These are phyloP conservation scores for Dinomys branickii DNA, from an alignment of 2,113 vertebrate genomes.

Conservation along the genomic window DNA sequence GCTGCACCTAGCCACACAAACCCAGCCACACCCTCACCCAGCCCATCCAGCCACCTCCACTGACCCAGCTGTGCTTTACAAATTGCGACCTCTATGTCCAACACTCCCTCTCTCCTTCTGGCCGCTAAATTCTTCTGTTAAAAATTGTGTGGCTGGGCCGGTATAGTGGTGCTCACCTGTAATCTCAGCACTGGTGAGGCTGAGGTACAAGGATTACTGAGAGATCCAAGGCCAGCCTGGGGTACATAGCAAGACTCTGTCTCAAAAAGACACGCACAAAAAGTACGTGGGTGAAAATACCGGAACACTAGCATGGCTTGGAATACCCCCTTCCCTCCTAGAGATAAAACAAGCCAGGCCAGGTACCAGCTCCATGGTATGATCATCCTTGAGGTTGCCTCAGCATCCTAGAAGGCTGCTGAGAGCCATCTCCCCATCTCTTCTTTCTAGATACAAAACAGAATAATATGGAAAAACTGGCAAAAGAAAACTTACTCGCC, in stretches of 20 bases:
- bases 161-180: neutral
- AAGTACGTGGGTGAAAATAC: neutral
- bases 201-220: neutral
- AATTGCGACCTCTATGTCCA: neutral
- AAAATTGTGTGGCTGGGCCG: neutral
- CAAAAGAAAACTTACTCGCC: neutral
- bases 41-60: neutral
- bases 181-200: neutral
- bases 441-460: neutral
- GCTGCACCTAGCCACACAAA: neutral
- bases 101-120: neutral
- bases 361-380: fast-evolving
- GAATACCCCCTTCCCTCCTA: neutral
- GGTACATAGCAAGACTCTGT: neutral
- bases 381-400: neutral
- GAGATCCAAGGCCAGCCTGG: neutral
- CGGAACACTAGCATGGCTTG: neutral
- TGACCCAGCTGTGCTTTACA: neutral
- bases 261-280: neutral
- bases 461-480: neutral
- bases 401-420: neutral
- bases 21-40: fast-evolving
- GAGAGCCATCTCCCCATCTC: neutral
- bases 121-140: neutral
- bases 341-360: neutral